Conservation (phyloP, 2,888 invertebrate species). For the Aphidoletes aphidimyza region DNA sequence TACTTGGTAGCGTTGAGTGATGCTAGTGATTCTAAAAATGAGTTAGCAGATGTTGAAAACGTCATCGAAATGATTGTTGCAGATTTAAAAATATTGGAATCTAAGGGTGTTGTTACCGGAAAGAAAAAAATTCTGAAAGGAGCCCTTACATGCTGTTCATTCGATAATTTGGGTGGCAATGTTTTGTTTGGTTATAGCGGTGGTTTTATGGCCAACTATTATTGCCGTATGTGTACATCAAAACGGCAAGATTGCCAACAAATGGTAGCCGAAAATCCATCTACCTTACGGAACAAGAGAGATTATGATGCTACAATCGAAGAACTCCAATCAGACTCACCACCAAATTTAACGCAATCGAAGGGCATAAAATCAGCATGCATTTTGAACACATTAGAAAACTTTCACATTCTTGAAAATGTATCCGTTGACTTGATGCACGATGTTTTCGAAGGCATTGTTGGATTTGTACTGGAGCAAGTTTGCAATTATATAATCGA, state of each 20-base stretch:
- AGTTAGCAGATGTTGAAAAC: background rate
- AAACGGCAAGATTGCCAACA: background rate
- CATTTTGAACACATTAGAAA: background rate
- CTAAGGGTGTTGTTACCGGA: background rate
- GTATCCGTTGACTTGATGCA: background rate
- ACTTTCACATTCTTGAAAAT: background rate
- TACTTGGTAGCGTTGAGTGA: background rate
- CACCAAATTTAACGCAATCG: background rate
- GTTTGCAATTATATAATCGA: background rate
- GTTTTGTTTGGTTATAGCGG: slow-evolving; percentile 57
- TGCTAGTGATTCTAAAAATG: background rate
- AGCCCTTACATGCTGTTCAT: slow-evolving; percentile 56
- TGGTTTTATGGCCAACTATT: slow-evolving; percentile 58
- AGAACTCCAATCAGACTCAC: background rate
- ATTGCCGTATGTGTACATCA: slow-evolving; percentile 58
- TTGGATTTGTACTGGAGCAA: background rate
- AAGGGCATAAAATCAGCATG: background rate
- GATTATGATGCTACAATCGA: background rate
- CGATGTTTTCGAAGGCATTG: too few relatives aligned
- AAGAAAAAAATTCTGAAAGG: slow-evolving; percentile 55
- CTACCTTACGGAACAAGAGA: background rate
- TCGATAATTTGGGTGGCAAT: slow-evolving; percentile 57
- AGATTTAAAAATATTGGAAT: background rate
- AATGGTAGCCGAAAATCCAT: background rate
- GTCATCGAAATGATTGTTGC: background rate